Conservation (phyloP, 2,113 vertebrate genomes). For the Rhinoderma darwinii region DNA sequence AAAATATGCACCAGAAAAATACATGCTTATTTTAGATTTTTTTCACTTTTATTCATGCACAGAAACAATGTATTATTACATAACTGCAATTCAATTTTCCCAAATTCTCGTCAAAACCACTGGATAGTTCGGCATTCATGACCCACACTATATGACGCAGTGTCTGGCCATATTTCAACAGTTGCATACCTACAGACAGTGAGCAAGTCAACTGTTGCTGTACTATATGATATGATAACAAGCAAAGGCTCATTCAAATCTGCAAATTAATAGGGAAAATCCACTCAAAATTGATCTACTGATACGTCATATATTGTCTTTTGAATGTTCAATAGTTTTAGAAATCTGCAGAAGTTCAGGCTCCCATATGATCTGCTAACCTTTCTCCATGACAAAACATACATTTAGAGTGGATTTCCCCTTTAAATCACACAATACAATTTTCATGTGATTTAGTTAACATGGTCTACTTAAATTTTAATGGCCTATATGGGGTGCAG, state of each 20-base stretch:
- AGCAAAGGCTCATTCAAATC: not conserved
- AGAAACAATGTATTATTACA: not conserved
- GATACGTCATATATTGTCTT: no score
- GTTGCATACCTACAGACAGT: not conserved
- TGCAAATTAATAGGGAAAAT: no score
- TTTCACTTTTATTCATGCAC: not conserved
- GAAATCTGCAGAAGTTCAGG: no score
- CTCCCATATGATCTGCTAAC: no score
- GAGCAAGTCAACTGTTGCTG: not conserved
- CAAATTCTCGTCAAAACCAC: not conserved
- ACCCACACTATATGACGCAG: not conserved
- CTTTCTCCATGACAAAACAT: no score
- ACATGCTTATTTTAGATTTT: not conserved
- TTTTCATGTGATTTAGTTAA: no score
- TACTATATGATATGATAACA: not conserved
- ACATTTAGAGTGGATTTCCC: no score
- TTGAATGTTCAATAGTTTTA: no score
- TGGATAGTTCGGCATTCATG: not conserved
- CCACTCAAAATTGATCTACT: no score
- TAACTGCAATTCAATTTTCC: not conserved
- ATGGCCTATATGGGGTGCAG: no score
- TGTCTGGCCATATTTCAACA: not conserved
- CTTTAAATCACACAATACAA: no score
- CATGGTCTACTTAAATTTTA: no score
- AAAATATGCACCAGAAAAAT: not conserved